A percentile compares a stretch with the other conserved stretches of the same genome.
phyloP scores from a whole-genome alignment of 1,140 invertebrate genomes.

The Pseudomyrmex pallidus region DNA sequence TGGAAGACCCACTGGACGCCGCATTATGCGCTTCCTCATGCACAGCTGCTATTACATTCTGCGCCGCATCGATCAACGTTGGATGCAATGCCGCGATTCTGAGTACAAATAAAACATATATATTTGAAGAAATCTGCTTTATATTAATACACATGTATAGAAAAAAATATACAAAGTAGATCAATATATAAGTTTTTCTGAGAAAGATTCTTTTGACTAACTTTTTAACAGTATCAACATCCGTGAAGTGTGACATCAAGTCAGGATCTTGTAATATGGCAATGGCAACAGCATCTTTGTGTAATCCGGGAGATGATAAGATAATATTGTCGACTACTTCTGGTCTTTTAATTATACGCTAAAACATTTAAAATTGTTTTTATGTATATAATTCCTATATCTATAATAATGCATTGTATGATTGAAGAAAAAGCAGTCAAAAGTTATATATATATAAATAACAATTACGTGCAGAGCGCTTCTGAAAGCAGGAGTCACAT shows the following conservation, averaged over 20 bases:
- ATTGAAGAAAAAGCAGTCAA: not conserved
- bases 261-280: slow-evolving; percentile 87
- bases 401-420: slow-evolving; percentile 23
- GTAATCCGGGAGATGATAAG: slow-evolving; percentile 84
- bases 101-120: slow-evolving; percentile 37
- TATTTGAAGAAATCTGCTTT: not conserved
- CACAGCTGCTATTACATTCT: slow-evolving; percentile 85
- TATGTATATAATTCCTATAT: not conserved
- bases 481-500: slow-evolving; percentile 82
- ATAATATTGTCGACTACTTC: slow-evolving; percentile 87
- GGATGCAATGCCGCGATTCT: slow-evolving; percentile 85
- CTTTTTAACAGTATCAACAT: slow-evolving; percentile 85
- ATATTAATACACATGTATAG: too few relatives aligned
- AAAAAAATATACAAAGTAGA: too few relatives aligned
- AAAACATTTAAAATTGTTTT: slow-evolving; percentile 59
- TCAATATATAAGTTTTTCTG: too few relatives aligned
- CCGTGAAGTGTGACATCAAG: slow-evolving; percentile 85
- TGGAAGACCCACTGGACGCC: slow-evolving; percentile 73
- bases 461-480: slow-evolving; percentile 84
- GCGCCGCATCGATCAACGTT: slow-evolving; percentile 84
- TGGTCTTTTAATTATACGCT: slow-evolving; percentile 85
- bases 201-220: slow-evolving; percentile 58
- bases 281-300: slow-evolving; percentile 86
- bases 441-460: not conserved
- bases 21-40: slow-evolving; percentile 84